Evolutionary conservation across 2,888 invertebrate genomes (phyloP), one percentile per base, ranked within the genome.

Genomic region (Alloscopus bannaensis): DNA sequence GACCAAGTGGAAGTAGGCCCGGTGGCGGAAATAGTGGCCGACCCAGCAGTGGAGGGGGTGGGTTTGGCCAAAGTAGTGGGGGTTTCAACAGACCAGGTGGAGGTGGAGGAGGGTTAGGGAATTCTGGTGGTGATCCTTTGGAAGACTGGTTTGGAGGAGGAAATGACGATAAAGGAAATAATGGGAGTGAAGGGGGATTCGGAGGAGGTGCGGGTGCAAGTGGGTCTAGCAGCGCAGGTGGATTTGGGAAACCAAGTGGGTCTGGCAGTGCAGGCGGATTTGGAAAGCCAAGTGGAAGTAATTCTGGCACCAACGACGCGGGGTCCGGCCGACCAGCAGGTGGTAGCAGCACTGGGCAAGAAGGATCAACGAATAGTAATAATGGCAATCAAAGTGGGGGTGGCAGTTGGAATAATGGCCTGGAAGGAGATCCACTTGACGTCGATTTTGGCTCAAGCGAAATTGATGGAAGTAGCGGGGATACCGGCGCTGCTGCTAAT

Each of bases 341-440:
- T 4, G 45, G 45, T n/a, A 45, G 18, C n/a, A 45, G 18, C 18
- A 4, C 45, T 4, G 4, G 45, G n/a, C 18, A n/a, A 4, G n/a
- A 45, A n/a, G 18, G 45, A 45, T 18, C 45, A 11, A 18, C 8
- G 13, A 6, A 6, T 8, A 13, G 36, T 8, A 50, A 50, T 50
- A 50, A 50, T 50, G 50, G 55, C 13, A 24, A 24, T 24, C 3
- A 22, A 2, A 18, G n/a, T 11, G 45, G 8, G 18, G 18, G 18
- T 16, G 18, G 18, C 18, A 18, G n/a, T n/a, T 45, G 45, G 45
- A n/a, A n/a, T n/a, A n/a, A n/a, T n/a, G 45, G 45, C 45, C 45
- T n/a, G n/a, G 45, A 4, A 45, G 45, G 45, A 36, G 70, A 70
- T 59, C 70, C 70, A 22, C 28, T 70, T 0, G 70, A 70, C n/a